Percentiles rank a stretch among this genome's conserved stretches.
Evolutionary conservation across 2,888 invertebrate genomes (phyloP).

Genomic region (Parnassius glacialis): DNA sequence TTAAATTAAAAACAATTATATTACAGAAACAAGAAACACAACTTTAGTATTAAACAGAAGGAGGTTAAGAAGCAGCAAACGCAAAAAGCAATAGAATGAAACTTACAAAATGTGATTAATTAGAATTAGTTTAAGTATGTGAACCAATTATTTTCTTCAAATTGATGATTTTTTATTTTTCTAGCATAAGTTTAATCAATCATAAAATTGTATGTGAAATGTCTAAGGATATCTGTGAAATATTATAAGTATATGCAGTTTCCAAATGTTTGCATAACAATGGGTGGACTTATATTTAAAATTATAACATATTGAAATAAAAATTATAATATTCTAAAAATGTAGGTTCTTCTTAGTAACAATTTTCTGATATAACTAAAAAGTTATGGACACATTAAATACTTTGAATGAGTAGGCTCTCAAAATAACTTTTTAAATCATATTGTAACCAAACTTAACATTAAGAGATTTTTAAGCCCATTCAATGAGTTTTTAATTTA

Average conservation of each 20-base stretch:
- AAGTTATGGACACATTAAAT: neutral
- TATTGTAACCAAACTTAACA: too few relatives aligned
- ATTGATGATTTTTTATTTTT: slow-evolving; percentile 1
- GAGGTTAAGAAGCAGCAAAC: slow-evolving; percentile 53
- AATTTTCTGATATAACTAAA: neutral
- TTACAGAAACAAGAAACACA: slow-evolving; percentile 49
- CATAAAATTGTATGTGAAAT: slow-evolving; percentile 2
- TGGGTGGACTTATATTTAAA: neutral
- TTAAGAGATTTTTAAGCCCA: too few relatives aligned
- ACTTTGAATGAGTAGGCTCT: too few relatives aligned
- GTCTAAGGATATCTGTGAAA: neutral
- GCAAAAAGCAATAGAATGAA: slow-evolving; percentile 2
- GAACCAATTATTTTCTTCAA: neutral
- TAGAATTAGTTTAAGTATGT: neutral
- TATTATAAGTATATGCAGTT: neutral
- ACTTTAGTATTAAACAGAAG: slow-evolving; percentile 50
- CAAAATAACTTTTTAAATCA: too few relatives aligned
- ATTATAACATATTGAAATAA: too few relatives aligned
- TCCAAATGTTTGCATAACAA: neutral
- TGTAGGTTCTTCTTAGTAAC: neutral
- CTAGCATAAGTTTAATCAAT: slow-evolving; percentile 8
- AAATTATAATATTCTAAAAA: too few relatives aligned
- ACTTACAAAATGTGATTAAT: neutral
- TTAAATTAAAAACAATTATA: neutral
- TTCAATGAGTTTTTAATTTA: too few relatives aligned